Evolutionary conservation across 2,113 vertebrate species (phyloP).

Genomic region (human (Homo sapiens)): GRCh38 chr5:71180001-71180500

Average conservation of each 20-base stretch:
- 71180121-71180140: background rate
- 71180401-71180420: background rate
- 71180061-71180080: conserved; percentile 50
- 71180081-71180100: background rate
- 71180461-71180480: background rate
- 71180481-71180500: background rate
- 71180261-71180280: background rate
- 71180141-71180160: background rate
- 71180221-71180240: background rate
- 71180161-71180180: background rate
- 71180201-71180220: background rate
- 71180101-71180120: background rate
- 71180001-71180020: conserved; percentile 67
- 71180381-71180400: background rate
- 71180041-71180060: conserved; percentile 41
- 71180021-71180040: conserved; percentile 55
- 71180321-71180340: background rate
- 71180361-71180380: background rate
- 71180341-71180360: background rate
- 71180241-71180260: background rate
- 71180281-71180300: background rate
- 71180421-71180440: background rate
- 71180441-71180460: background rate
- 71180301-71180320: background rate
- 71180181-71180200: background rate